Base-by-base conservation (phyloP, 2,888 invertebrate genomes). In the Pseudoips prasinana region DNA sequence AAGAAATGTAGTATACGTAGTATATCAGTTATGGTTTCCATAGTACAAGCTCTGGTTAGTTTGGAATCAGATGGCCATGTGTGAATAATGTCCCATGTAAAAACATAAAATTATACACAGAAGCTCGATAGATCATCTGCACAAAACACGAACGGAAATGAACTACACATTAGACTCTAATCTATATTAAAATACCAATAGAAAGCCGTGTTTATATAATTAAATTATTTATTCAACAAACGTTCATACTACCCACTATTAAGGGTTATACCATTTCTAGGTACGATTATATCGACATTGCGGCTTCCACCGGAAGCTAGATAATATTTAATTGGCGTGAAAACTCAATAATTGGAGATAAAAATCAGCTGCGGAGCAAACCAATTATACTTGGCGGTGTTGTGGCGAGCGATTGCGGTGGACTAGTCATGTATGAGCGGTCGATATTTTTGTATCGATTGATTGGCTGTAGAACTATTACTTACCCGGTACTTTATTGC, bases 261-360 rank as follows among this genome's bases (percentile, higher is more conserved):
- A 46, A 52, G 46, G 47, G 46, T 45, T 51, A 54, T 43, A 20
- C 58, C 61, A 52, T 66, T 64, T 62, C 62, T 62, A 67, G 68
- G 34, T 50, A 52, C 58, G 68, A 69, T 70, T 59, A 60, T 65
- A 70, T 68, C 69, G 56, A 73, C 57, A 65, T 68, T 67, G 64
- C 66, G 65, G 70, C 71, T 75, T 78, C 80, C 82, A 72, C 72
- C 78, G 80, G 84, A 83, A 83, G 65, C 64, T 59, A 80, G 83
- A 83, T 85, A 77, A 73, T 78, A 77, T 79, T 79, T 86, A 86
- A 85, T 86, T 86, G 85, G 83, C 83, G 86, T 79, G 85, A 86
- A 86, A 86, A 85, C 81, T 82, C 84, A 85, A 86, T 85, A 84
- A 85, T 81, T 82, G 80, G 53, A 79, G 86, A 86, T 86, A 86